Conservation (phyloP, 2,797 vertebrate species). For the Squalus acanthias region DNA sequence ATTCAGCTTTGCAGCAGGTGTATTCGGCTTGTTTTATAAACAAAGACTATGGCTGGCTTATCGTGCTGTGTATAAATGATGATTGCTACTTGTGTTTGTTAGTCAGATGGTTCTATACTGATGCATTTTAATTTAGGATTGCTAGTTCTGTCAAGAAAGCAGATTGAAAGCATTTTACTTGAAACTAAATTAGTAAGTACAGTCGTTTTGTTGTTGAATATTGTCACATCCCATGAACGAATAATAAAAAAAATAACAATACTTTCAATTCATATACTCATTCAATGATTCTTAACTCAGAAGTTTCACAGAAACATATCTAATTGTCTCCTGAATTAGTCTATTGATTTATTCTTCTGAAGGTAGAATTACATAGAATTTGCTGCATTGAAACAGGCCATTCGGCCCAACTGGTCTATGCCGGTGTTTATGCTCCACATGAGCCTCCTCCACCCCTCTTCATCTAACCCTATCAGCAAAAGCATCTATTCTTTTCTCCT, state of each 20-base stretch:
- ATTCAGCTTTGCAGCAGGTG: background rate
- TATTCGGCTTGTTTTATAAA: background rate
- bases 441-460: background rate
- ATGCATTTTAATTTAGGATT: background rate
- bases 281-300: background rate
- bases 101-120: background rate
- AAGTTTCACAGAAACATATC: background rate
- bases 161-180: background rate
- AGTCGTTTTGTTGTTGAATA: background rate
- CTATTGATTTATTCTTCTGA: background rate
- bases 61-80: background rate
- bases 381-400: background rate
- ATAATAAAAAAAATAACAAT: too few species aligned
- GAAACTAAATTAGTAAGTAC: background rate
- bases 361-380: background rate
- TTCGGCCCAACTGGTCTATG: background rate
- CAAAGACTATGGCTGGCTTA: background rate
- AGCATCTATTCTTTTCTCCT: background rate
- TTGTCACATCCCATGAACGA: too few species aligned
- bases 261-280: background rate
- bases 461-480: background rate
- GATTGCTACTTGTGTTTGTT: background rate
- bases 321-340: background rate
- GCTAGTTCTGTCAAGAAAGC: background rate
- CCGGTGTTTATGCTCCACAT: background rate